Evolutionary conservation across 2,797 vertebrate species (phyloP).

Genomic region (Phoxinus dragarum): DNA sequence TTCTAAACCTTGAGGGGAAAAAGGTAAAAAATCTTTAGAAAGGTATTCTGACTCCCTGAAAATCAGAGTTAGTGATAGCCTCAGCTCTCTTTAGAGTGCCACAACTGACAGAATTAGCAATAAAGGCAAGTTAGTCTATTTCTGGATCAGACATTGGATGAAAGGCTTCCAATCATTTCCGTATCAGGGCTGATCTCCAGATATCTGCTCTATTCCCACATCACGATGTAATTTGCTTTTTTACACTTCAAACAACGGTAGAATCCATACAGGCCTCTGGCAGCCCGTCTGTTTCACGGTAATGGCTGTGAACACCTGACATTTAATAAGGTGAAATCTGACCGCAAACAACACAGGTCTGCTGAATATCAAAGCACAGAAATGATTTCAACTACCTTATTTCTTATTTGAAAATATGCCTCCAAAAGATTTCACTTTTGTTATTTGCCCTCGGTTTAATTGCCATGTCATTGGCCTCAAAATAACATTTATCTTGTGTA

Average conservation of each 20-base stretch:
- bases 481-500: background rate
- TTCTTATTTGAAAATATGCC: background rate
- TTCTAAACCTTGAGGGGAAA: background rate
- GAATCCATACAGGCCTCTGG: background rate
- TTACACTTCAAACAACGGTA: conserved; percentile 20
- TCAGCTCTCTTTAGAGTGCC: conserved; percentile 25
- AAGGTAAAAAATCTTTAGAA: background rate
- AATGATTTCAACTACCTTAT: background rate
- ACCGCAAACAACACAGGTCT: background rate
- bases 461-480: background rate
- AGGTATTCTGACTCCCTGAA: background rate
- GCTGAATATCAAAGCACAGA: conserved; percentile 23
- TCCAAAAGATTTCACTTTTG: background rate
- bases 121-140: conserved; percentile 25
- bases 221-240: conserved; percentile 49
- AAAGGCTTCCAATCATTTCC: conserved; percentile 39
- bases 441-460: background rate
- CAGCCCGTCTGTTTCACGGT: conserved; percentile 8
- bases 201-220: conserved; percentile 51
- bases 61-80: conserved; percentile 3
- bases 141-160: conserved; percentile 47
- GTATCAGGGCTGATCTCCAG: conserved; percentile 58
- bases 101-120: conserved; percentile 36
- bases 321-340: conserved; percentile 42
- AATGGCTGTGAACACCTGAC: conserved; percentile 36